Base-by-base conservation (phyloP, 2,113 vertebrate species). In the Tachycineta bicolor region DNA sequence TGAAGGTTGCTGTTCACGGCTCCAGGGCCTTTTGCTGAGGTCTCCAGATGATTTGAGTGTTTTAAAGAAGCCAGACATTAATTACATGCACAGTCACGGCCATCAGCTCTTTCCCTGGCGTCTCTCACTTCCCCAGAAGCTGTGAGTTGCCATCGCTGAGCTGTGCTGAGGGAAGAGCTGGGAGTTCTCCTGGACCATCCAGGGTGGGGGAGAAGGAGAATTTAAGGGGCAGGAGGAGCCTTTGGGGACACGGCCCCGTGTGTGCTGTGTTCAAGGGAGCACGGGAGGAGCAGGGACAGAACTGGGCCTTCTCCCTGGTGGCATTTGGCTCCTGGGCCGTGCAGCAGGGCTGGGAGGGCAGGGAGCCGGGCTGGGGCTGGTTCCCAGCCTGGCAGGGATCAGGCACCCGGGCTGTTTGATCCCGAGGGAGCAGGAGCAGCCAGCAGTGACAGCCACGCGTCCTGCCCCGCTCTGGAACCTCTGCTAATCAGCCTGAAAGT, bases 1-100 rank as follows among this genome's bases (percentile, higher is more conserved):
- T 82, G 44, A 78, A 87, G 64, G 77, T 19, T 74, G 64, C 91
- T 89, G 26, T 84, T 91, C 69, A 17, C 14, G 11, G 78, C 89
- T 89, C 49, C 74, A 25, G 80, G 78, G 83, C 3, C 3, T 24
- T 87, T 91, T 87, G 69, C 69, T 89, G 91, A 94, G 77, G 69
- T 89, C 77, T 90, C 77, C 16, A 16, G 56, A 94, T 75, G 73
- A 95, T 91, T 94, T 94, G 2, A 87, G 60, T 46, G 76, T 81
- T 94, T 64, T 60, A 15, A 69, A 93, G 70, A 94, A 73, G 34
- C 49, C 87, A 84, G 4, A 84, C 80, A 84, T 91, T 70, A 87
- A 89, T 92, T 84, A 63, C 5, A 44, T 28, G 89, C 84, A 64
- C 47, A 71, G 29, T 47, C 80, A 8, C 31, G 70, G 68, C 83